These are phyloP conservation scores for Laupala kohalensis DNA, from an alignment of 1,140 invertebrate species.

Conservation along the genomic window DNA sequence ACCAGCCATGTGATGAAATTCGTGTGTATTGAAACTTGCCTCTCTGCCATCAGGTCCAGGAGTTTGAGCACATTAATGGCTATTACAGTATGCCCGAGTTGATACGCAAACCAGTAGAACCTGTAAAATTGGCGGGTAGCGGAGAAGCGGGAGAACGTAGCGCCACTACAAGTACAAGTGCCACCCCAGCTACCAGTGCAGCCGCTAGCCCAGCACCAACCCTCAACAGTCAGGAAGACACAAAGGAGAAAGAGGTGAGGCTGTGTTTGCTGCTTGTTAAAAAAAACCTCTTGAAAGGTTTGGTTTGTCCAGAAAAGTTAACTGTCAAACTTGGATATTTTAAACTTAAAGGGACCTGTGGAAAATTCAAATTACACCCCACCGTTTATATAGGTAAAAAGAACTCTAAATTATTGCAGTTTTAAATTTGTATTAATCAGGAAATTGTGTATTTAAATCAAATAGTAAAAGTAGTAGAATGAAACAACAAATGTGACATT, in stretches of 20 bases:
- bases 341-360: no score
- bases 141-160: constrained; percentile 32
- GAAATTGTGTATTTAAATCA: no score
- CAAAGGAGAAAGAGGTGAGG: constrained; percentile 30
- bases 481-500: no score
- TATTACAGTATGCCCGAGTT: constrained; percentile 94
- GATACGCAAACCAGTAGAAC: constrained; percentile 65
- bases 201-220: constrained; percentile 47
- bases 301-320: no score
- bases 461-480: no score
- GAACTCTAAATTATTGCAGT: no score
- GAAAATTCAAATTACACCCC: no score
- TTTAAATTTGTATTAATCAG: no score
- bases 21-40: not conserved
- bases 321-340: no score
- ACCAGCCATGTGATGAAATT: not conserved
- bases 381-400: no score
- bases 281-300: no score
- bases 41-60: constrained; percentile 52
- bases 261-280: no score
- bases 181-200: constrained; percentile 53
- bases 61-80: constrained; percentile 97
- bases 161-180: constrained; percentile 40
- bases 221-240: constrained; percentile 28
- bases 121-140: constrained; percentile 26